Base-by-base conservation (phyloP, 1,140 invertebrate genomes). In the Camponotus floridanus region DNA sequence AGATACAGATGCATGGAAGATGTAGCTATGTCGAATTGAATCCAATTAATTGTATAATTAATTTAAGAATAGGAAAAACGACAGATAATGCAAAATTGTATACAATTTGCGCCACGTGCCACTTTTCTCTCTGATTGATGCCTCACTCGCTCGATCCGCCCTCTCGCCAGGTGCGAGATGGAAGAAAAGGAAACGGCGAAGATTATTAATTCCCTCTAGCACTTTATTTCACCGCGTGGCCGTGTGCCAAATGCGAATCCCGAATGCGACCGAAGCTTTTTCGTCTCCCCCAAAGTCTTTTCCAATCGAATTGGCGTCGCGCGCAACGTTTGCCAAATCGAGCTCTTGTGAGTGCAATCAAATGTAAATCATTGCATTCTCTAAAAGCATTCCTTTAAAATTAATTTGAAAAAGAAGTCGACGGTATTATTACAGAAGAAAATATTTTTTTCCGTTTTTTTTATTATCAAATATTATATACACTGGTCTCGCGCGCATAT, bases 181-280 rank as follows among this genome's bases (percentile, higher is more conserved):
- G 73, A 80, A 87, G 76, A 87, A 78, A 78, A 83, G 86, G 62
- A 62, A 86, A 31, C 80, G 64, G 21, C 65, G 57, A 73, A 36
- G 55, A 90, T 89, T 89, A 90, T 89, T 90, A 90, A 89, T 90
- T 90, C 64, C 42, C 61, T 13, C 87, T 79, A 90, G 67, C 78
- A 31, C 73, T 89, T 90, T 89, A 90, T 90, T 90, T 59, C 80
- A 39, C 65, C 33, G 15, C 39, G n/a, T 90, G 90, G 90, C 87
- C 26, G 3, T 8, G 18, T 31, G 89, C 88, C 90, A 91, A 91
- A 64, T 88, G 84, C 89, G 85, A 86, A 91, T 91, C 85, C 76
- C 88, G 48, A 51, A 85, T 68, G 65, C 74, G 73, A 6, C 64
- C 71, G 79, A 70, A 68, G 64, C 80, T 84, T 88, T 71, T 86